Percentiles rank a stretch among this genome's conserved stretches.
Evolutionary conservation across 1,140 invertebrate genomes (phyloP).

Genomic region (Lepidurus packardi): DNA sequence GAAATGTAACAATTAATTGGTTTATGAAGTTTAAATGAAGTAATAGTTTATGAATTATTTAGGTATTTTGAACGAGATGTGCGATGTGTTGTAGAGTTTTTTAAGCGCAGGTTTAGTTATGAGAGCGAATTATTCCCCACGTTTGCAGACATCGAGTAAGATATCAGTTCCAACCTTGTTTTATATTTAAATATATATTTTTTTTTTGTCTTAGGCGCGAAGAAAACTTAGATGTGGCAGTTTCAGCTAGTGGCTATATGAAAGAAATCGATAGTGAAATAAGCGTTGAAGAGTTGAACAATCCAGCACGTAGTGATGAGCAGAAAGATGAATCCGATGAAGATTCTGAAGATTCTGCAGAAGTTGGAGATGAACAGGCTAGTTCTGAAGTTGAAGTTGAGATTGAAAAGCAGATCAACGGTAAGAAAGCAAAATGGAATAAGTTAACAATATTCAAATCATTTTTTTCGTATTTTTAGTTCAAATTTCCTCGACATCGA

Average conservation of each 20-base stretch:
- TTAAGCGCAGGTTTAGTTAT: conserved; percentile 82
- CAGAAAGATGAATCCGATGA: conserved; percentile 47
- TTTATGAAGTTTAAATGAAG: neutral
- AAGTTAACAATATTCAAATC: conserved; percentile 34
- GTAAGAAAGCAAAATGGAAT: conserved; percentile 36
- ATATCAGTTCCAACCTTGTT: neutral
- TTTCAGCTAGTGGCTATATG: conserved; percentile 84
- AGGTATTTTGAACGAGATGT: conserved; percentile 95
- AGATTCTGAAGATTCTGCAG: conserved; percentile 45
- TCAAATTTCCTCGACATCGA: neutral
- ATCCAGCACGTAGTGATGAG: conserved; percentile 36
- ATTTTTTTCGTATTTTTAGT: conserved; percentile 24
- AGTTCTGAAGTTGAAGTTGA: conserved; percentile 41
- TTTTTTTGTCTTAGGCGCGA: conserved; percentile 56
- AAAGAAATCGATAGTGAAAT: conserved; percentile 64
- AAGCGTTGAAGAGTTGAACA: conserved; percentile 44
- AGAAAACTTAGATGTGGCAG: conserved; percentile 77
- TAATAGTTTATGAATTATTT: conserved; percentile 33
- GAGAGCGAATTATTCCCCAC: conserved; percentile 82
- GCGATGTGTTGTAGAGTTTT: conserved; percentile 84
- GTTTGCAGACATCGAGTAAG: conserved; percentile 69
- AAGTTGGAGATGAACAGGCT: conserved; percentile 40
- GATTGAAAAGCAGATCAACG: conserved; percentile 36
- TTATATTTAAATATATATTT: conserved; percentile 28
- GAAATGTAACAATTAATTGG: conserved; percentile 57